Conservation (phyloP, 1,140 invertebrate species). For the Euglossa dilemma region DNA sequence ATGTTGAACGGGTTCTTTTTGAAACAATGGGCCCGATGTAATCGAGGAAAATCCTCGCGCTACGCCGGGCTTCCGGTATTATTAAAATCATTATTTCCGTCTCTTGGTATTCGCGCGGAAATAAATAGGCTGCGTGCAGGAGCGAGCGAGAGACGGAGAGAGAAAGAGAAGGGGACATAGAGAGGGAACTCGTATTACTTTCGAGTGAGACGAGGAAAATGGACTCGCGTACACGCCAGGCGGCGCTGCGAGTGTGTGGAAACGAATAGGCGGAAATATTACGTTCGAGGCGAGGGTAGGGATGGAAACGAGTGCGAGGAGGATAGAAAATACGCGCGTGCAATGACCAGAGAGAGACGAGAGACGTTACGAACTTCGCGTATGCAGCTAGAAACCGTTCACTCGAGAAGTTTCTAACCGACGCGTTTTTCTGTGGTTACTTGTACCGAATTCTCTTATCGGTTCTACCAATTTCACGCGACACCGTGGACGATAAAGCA, state of each 20-base stretch:
- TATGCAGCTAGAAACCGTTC: slow-evolving; percentile 27
- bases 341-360: slow-evolving; percentile 28
- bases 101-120: slow-evolving; percentile 54
- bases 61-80: slow-evolving; percentile 36
- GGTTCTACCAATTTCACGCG: not conserved
- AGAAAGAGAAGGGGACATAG: not conserved
- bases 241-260: slow-evolving; percentile 49
- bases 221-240: slow-evolving; percentile 28
- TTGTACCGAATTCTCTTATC: not conserved
- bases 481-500: not conserved
- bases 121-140: slow-evolving; percentile 60
- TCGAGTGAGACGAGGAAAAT: slow-evolving; percentile 63
- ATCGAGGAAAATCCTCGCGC: slow-evolving; percentile 42
- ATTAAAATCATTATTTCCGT: slow-evolving; percentile 68
- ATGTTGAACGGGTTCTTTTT: slow-evolving; percentile 42
- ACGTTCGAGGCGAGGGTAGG: slow-evolving; percentile 39
- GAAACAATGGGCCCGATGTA: slow-evolving; percentile 34
- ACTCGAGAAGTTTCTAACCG: slow-evolving; percentile 3
- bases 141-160: not conserved
- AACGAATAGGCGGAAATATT: slow-evolving; percentile 69
- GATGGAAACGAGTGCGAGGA: not conserved
- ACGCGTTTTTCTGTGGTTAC: not conserved
- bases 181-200: slow-evolving; percentile 56
- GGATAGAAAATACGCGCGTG: too few species aligned
- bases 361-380: slow-evolving; percentile 54